phyloP scores from a whole-genome alignment of 2,113 vertebrate species.

The Ctenomys sociabilis region DNA sequence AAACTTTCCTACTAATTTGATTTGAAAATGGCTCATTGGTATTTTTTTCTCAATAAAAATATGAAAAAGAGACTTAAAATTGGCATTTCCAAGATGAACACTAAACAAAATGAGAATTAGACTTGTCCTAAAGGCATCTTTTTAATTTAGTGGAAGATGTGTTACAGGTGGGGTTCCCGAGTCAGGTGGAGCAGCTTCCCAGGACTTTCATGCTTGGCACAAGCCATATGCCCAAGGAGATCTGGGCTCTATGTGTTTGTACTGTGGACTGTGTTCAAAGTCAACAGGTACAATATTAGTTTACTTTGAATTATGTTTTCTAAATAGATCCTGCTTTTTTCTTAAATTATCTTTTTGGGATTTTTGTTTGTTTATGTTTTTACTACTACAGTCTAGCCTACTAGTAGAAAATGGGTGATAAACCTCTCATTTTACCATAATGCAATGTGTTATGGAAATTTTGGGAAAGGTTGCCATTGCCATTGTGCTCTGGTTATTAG shows the following conservation, averaged over 20 bases:
- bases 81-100: slow-evolving; percentile 83
- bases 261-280: slow-evolving; percentile 87
- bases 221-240: slow-evolving; percentile 87
- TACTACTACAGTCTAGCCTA: slow-evolving; percentile 80
- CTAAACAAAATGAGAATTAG: slow-evolving; percentile 82
- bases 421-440: slow-evolving; percentile 80
- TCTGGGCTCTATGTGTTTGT: slow-evolving; percentile 87
- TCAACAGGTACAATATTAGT: slow-evolving; percentile 83
- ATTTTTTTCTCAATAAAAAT: too few relatives aligned
- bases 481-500: slow-evolving; percentile 78
- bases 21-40: too few relatives aligned
- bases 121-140: slow-evolving; percentile 79
- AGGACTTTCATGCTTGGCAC: slow-evolving; percentile 92
- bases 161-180: slow-evolving; percentile 74
- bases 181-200: slow-evolving; percentile 84
- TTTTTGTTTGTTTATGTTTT: not conserved
- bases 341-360: slow-evolving; percentile 51
- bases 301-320: slow-evolving; percentile 86
- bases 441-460: slow-evolving; percentile 85
- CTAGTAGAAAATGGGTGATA: slow-evolving; percentile 79
- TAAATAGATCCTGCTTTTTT: slow-evolving; percentile 87
- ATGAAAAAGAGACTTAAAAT: slow-evolving; percentile 81
- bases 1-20: too few relatives aligned
- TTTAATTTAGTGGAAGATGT: slow-evolving; percentile 76
- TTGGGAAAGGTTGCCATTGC: slow-evolving; percentile 80